Conservation (phyloP, 2,888 invertebrate genomes). For the Lycocerus yunnanus region DNA sequence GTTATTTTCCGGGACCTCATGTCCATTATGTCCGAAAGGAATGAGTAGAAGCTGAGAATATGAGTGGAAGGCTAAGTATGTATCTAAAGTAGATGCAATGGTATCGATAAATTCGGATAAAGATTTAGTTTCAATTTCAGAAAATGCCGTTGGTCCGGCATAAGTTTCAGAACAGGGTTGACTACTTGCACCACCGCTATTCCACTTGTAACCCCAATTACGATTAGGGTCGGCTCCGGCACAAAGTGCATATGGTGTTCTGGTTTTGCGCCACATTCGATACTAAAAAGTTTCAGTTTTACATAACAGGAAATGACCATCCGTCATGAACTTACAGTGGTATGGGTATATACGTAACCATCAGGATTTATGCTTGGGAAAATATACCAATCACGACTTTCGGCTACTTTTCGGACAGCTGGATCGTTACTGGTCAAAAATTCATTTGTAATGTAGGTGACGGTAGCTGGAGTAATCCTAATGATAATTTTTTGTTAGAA, state of each 20-base stretch:
- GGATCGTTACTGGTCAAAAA: conserved; percentile 65
- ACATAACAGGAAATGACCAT: too few relatives aligned
- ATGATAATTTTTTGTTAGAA: too few relatives aligned
- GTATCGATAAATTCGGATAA: conserved; percentile 61
- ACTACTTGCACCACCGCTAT: neutral
- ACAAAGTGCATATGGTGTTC: conserved; percentile 59
- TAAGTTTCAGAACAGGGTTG: conserved; percentile 65
- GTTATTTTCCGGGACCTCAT: conserved; percentile 60
- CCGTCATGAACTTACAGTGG: conserved; percentile 35
- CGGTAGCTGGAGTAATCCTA: conserved; percentile 48
- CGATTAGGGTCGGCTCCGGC: conserved; percentile 64
- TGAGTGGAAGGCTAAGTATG: conserved; percentile 74
- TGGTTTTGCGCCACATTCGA: conserved; percentile 75
- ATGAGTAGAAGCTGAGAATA: conserved; percentile 69
- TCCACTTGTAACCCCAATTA: neutral
- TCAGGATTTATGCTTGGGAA: conserved; percentile 76
- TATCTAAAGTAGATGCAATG: conserved; percentile 37
- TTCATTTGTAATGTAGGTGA: conserved; percentile 65
- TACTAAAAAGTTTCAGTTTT: too few relatives aligned
- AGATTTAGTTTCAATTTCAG: conserved; percentile 67
- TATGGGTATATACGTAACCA: conserved; percentile 71
- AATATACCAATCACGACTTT: conserved; percentile 75
- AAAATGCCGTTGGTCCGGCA: conserved; percentile 70
- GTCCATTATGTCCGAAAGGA: conserved; percentile 66
- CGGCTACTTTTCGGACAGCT: conserved; percentile 62